These are phyloP conservation scores for Drosophila nebulosa DNA, from an alignment of 1,140 invertebrate genomes.

Conservation along the genomic window DNA sequence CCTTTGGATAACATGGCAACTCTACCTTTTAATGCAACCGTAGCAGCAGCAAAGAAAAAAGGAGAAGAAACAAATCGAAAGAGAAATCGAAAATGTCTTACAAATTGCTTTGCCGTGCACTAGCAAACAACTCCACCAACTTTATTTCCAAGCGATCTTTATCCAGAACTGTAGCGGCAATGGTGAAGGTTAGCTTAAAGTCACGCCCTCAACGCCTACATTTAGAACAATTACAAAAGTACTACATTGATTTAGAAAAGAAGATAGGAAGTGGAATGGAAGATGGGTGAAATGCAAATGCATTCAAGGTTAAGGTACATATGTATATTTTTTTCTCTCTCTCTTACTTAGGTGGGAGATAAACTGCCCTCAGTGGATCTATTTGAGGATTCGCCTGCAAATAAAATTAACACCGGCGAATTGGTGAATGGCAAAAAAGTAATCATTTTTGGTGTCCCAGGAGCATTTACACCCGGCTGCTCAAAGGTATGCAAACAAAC, in stretches of 20 bases:
- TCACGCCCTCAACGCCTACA: conserved; percentile 42
- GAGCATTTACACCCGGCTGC: conserved; percentile 97
- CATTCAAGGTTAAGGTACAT: conserved; percentile 51
- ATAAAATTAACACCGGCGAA: conserved; percentile 90
- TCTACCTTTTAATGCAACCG: conserved; percentile 20
- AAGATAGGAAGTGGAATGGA: conserved; percentile 13
- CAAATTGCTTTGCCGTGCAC: conserved; percentile 66
- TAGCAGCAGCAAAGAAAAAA: conserved; percentile 14
- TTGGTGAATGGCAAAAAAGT: conserved; percentile 90
- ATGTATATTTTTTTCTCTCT: neutral
- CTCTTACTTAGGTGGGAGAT: conserved; percentile 88
- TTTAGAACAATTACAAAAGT: conserved; percentile 31
- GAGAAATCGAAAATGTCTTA: conserved; percentile 58
- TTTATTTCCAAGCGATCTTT: conserved; percentile 47
- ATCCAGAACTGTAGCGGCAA: conserved; percentile 53
- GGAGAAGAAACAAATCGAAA: conserved; percentile 35
- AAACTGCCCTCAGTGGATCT: conserved; percentile 90
- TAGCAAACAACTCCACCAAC: conserved; percentile 58
- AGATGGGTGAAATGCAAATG: conserved; percentile 17
- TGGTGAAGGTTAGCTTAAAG: conserved; percentile 60
- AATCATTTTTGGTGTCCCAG: conserved; percentile 94
- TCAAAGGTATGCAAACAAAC: conserved; percentile 85
- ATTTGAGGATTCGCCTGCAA: conserved; percentile 91
- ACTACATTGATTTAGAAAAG: conserved; percentile 49
- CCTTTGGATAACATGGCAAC: conserved; percentile 42